Evolutionary conservation across 1,140 invertebrate species (phyloP), one percentile per base, ranked within the genome.

Genomic region (Microvelia longipes): DNA sequence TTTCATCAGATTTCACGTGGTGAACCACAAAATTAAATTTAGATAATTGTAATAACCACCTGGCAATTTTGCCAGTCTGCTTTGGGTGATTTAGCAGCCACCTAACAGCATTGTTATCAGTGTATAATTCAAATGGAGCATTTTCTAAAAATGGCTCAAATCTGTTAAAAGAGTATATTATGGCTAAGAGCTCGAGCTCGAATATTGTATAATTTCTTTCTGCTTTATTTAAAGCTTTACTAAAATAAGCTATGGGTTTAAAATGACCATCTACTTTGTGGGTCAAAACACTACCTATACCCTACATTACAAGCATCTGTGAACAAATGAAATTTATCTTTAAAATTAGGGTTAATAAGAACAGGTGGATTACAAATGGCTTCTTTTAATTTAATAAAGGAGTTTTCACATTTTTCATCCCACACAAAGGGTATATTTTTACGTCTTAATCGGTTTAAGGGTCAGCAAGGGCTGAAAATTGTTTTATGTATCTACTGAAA

Each of bases 51-150:
- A 35, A 30, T 24, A 68, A 15, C 67, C n/a, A 68, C 24, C 67
- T 30, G 24, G 67, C 67, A 15, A 68, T 68, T 19, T 50, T 50
- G 35, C 35, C 67, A 35, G 26, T 29, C 24, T 68, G 67, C 35
- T 25, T 29, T 11, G 67, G 67, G 24, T 68, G 67, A 50, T 60
- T 68, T 15, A 68, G 26, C 1, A 68, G 26, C 67, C 67, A 68
- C 24, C 29, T 68, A 1, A 68, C 11, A 5, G 67, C 29, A 29
- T 60, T 68, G 24, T 29, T 68, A 25, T 68, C 67, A 15, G 67
- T 68, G 24, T 68, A 68, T 24, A 68, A 50, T 2, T 68, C 30
- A 27, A 68, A 68, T 27, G 29, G 29, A 1, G 29, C 19, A 60
- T 68, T 28, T 29, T 68, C 67, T 60, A 68, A 26, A 50, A 30